Evolutionary conservation across 2,113 vertebrate species (phyloP).

Genomic region (cattle (Bos taurus)): ARS-UCD2.0 NC_037332.1:54266501-54267000

Average conservation of each 20-base stretch:
- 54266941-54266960: not conserved
- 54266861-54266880: not conserved
- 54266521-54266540: too few relatives aligned
- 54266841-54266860: not conserved
- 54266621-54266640: not conserved
- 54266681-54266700: too few relatives aligned
- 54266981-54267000: not conserved
- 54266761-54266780: not conserved
- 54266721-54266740: too few relatives aligned
- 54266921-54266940: not conserved
- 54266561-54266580: not conserved
- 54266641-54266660: not conserved
- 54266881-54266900: not conserved
- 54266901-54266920: not conserved
- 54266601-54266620: not conserved
- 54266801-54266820: not conserved
- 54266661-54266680: too few relatives aligned
- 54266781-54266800: not conserved
- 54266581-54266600: not conserved
- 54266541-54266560: not conserved
- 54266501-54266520: too few relatives aligned
- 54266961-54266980: not conserved
- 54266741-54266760: too few relatives aligned
- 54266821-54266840: not conserved
- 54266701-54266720: too few relatives aligned